Base-by-base conservation (phyloP, 2,888 invertebrate species). In the Neoaliturus tenellus region DNA sequence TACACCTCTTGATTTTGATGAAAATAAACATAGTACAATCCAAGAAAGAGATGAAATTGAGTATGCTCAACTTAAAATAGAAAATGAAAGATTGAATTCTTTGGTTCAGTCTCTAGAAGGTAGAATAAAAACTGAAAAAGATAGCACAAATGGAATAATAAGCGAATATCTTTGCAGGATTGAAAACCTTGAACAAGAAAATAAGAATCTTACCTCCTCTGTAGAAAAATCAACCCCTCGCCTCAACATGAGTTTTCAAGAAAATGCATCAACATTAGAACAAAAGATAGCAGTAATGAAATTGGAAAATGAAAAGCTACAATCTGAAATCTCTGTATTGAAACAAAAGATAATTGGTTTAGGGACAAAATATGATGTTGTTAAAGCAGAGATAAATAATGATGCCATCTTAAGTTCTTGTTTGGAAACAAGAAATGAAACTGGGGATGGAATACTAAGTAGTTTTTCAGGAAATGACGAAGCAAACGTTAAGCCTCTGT, bases 161-260 rank as follows among this genome's bases (percentile, higher is more conserved):
- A 91, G 92, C 88, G 88, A 91, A 0, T 89, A 91, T 55, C 91
- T 92, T 20, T 86, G 91, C 41, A 91, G 92, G 86, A 90, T 89
- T 41, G 90, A 90, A 48, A 90, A 90, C 28, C 89, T 90, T 33
- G 90, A 91, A n/a, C 85, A 89, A 14, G 91, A 91, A 85, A 89
- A 88, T 31, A 25, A 14, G 35, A 39, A n/a, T 0, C 39, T 81
- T 20, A n/a, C 71, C 20, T 39, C 39, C 39, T 35, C 20, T 39
- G 20, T 71, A 23, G 71, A 71, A 14, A 39, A 39, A 71, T 1
- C 8, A 35, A 39, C 33, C 5, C 10, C 35, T 10, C 35, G 39
- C n/a, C 17, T 20, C 14, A 67, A 8, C 5, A 33, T 35, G 5
- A 5, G 5, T 20, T 39, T 3, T 41, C 12, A 33, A 17, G 69